A percentile compares a stretch with the other conserved stretches of the same genome.
Evolutionary conservation across 2,113 vertebrate genomes (phyloP).

Genomic region (Halcyon malimbica): DNA sequence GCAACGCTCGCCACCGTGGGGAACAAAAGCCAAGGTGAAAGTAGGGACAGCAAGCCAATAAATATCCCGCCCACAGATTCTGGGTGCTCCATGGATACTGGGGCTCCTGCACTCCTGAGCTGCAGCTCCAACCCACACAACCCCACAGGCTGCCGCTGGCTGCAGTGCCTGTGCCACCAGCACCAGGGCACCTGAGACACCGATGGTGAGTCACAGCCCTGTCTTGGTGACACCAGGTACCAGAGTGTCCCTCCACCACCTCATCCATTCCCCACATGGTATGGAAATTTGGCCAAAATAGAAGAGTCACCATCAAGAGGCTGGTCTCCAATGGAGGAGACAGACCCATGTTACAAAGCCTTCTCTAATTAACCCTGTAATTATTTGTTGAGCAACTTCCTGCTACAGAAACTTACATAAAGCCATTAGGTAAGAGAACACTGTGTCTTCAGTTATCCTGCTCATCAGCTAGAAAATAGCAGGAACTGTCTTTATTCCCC

Average conservation of each 20-base stretch:
- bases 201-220: background rate
- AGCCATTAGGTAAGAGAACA: conserved; percentile 5
- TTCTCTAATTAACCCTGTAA: conserved; percentile 8
- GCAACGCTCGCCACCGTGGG: fast-evolving
- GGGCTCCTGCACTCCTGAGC: background rate
- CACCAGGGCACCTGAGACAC: fast-evolving
- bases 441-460: background rate
- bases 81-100: background rate
- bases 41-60: fast-evolving
- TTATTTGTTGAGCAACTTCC: conserved; percentile 57
- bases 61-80: background rate
- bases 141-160: background rate
- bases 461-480: background rate
- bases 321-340: background rate
- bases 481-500: background rate
- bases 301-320: background rate
- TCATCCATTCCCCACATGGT: fast-evolving
- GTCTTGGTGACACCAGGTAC: background rate
- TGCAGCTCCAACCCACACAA: background rate
- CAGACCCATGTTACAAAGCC: background rate
- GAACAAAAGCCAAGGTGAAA: background rate
- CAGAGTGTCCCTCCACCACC: background rate
- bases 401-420: conserved; percentile 30
- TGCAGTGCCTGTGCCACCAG: fast-evolving
- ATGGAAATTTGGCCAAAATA: background rate